Base-by-base conservation (phyloP, 2,113 vertebrate species). In the Grammomys surdaster region DNA sequence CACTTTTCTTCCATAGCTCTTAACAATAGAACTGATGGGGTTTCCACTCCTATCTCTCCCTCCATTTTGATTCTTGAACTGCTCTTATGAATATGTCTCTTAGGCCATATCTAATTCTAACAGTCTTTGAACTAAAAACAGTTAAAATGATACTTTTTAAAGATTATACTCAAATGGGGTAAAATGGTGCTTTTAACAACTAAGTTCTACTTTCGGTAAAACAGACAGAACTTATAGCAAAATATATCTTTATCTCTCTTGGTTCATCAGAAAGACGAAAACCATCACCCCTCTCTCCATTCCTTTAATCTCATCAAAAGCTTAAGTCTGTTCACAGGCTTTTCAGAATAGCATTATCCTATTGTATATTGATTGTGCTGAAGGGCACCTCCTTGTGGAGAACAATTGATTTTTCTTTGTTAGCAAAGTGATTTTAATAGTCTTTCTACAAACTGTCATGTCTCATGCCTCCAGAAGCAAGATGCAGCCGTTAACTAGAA, bases 341-440 rank as follows among this genome's bases (percentile, higher is more conserved):
- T 96, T 92, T 36, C 96, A 97, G 97, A 85, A 76, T 96, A 95
- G 93, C 96, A 87, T 96, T 97, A 97, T 96, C 87, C 95, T 97
- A 90, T 90, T 89, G 91, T 96, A 77, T 97, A 98, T 98, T 96
- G 98, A 98, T 98, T 98, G 87, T 96, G 95, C 98, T 91, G 86
- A 95, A 98, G 95, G 98, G 97, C 98, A 98, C 97, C 98, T 98
- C 98, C 98, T 98, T 94, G 95, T 98, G 98, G 98, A 98, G 97
- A 96, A 97, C 75, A 97, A 98, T 98, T 98, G 98, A 98, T 98
- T 98, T 98, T 96, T 91, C 97, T 97, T 96, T 98, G 98, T 98
- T 98, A 98, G 97, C 95, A 97, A 98, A 98, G 98, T 43, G 80
- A 97, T 98, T 98, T 98, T 98, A 98, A 98, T 98, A 98, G 98